A percentile compares a stretch with the other conserved stretches of the same genome.
Evolutionary conservation across 2,797 vertebrate genomes (phyloP).

Genomic region (Molossus alvarezi): DNA sequence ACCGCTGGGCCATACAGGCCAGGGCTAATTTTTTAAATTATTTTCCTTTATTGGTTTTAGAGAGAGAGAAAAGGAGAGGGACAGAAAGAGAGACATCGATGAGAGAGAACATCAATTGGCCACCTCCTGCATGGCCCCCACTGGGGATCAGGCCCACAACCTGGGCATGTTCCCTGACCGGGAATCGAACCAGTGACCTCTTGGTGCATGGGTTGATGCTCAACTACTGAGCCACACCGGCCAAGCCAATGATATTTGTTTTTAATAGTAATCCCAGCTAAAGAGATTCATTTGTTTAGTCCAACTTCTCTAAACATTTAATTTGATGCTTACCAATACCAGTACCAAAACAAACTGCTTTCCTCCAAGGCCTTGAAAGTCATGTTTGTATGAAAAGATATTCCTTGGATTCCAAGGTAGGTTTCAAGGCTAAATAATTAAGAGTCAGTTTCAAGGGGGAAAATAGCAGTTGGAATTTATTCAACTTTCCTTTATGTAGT

Average conservation of each 20-base stretch:
- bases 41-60: too few relatives aligned
- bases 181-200: too few relatives aligned
- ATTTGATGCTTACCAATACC: constrained; percentile 40
- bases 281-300: neutral
- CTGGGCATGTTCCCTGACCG: too few relatives aligned
- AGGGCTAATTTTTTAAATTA: too few relatives aligned
- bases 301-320: neutral
- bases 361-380: neutral
- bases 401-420: neutral
- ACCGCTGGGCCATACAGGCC: too few relatives aligned
- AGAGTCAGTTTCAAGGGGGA: neutral
- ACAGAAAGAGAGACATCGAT: too few relatives aligned
- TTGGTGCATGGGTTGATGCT: too few relatives aligned
- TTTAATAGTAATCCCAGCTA: neutral
- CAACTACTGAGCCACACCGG: too few relatives aligned
- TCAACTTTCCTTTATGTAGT: constrained; percentile 25
- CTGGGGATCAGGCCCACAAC: too few relatives aligned
- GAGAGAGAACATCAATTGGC: too few relatives aligned
- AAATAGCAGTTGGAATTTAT: constrained; percentile 52
- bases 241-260: neutral
- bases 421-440: constrained; percentile 62
- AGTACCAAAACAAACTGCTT: neutral
- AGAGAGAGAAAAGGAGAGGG: too few relatives aligned
- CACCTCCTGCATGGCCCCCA: too few relatives aligned
- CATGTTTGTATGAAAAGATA: constrained; percentile 6